phyloP scores from a whole-genome alignment of 2,113 vertebrate species.

The Grammomys dolichurus region DNA sequence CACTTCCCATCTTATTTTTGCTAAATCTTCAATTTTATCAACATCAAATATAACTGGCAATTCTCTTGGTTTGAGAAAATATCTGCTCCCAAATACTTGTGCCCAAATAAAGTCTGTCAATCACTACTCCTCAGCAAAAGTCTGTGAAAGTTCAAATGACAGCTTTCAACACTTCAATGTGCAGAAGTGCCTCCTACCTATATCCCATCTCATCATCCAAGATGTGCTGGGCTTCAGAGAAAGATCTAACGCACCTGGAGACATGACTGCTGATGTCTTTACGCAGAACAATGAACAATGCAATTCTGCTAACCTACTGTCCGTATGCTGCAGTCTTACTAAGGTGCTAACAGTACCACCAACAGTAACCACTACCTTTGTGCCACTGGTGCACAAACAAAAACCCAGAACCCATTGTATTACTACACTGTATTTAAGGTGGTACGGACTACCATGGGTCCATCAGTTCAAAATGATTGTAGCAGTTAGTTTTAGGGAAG shows the following conservation, averaged over 20 bases:
- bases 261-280: too few relatives aligned
- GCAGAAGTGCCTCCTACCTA: not conserved
- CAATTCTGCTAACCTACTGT: not conserved
- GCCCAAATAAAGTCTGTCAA: not conserved
- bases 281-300: not conserved
- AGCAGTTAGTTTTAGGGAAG: not conserved
- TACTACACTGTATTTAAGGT: not conserved
- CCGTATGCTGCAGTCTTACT: not conserved
- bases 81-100: not conserved
- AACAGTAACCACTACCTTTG: not conserved
- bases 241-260: not conserved
- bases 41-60: not conserved
- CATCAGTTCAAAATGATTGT: not conserved
- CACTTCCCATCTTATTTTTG: not conserved
- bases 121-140: not conserved
- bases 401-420: not conserved
- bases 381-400: not conserved
- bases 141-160: not conserved
- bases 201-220: not conserved
- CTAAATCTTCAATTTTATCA: constrained; percentile 2
- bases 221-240: not conserved
- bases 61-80: constrained; percentile 26
- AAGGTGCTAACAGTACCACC: not conserved
- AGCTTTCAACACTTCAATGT: not conserved
- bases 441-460: not conserved